Percentiles rank a stretch among this genome's conserved stretches.
phyloP scores from a whole-genome alignment of 1,140 invertebrate genomes.

The Dendroctonus valens region DNA sequence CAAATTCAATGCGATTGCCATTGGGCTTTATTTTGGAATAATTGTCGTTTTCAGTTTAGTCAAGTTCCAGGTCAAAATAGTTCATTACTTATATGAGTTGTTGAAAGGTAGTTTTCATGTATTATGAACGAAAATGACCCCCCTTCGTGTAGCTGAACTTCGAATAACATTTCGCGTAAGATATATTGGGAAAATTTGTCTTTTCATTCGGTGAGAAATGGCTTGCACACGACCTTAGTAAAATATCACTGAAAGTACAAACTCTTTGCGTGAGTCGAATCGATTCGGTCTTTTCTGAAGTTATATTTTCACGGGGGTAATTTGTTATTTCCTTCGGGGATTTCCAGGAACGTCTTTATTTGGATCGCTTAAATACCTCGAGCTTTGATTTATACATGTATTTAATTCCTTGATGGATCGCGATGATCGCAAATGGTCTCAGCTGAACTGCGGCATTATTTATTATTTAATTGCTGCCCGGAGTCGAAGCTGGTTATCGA shows the following conservation, averaged over 20 bases:
- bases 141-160: background rate
- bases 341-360: constrained; percentile 19
- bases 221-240: constrained; percentile 12
- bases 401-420: constrained; percentile 5
- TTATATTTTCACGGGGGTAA: constrained; percentile 16
- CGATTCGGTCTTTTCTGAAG: constrained; percentile 21
- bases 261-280: constrained; percentile 23
- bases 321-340: constrained; percentile 15
- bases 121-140: too few relatives aligned
- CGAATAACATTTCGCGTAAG: background rate
- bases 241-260: constrained; percentile 22
- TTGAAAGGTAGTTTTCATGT: too few relatives aligned
- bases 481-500: too few relatives aligned
- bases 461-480: too few relatives aligned
- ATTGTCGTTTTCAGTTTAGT: too few relatives aligned
- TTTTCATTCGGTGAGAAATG: constrained; percentile 19
- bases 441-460: too few relatives aligned
- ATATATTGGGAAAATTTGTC: constrained; percentile 23
- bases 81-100: too few relatives aligned
- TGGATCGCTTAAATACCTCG: constrained; percentile 10
- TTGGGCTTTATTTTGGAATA: too few relatives aligned
- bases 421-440: too few relatives aligned
- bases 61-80: too few relatives aligned
- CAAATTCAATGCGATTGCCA: too few relatives aligned
- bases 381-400: background rate